phyloP scores from a whole-genome alignment of 2,113 vertebrate genomes.

The Lagopus muta region DNA sequence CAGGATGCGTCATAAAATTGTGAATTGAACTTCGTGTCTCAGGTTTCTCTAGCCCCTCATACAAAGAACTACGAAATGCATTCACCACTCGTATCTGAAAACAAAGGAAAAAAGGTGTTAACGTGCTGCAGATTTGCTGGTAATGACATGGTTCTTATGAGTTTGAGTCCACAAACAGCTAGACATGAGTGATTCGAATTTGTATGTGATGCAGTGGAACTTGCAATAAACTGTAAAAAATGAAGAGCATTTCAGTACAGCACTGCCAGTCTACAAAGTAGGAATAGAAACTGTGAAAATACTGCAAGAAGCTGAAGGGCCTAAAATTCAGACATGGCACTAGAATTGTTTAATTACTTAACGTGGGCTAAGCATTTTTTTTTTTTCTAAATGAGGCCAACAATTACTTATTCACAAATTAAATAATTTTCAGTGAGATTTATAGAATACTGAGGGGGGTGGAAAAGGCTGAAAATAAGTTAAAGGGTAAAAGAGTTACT shows the following conservation, averaged over 20 bases:
- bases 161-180: constrained; percentile 85
- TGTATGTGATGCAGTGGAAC: constrained; percentile 85
- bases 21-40: constrained; percentile 98
- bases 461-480: constrained; percentile 70
- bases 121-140: not conserved
- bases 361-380: not conserved
- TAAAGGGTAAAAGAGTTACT: constrained; percentile 78
- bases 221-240: constrained; percentile 87
- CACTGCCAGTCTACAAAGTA: constrained; percentile 73
- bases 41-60: constrained; percentile 97
- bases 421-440: constrained; percentile 43
- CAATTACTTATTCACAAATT: constrained; percentile 48
- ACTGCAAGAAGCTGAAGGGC: constrained; percentile 74
- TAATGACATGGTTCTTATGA: constrained; percentile 77
- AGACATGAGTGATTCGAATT: constrained; percentile 84
- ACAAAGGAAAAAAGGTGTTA: constrained; percentile 54
- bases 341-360: constrained; percentile 51
- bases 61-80: constrained; percentile 99
- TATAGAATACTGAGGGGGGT: constrained; percentile 33
- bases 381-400: constrained; percentile 55
- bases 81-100: constrained; percentile 99
- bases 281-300: constrained; percentile 69
- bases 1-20: constrained; percentile 99
- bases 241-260: constrained; percentile 81
- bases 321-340: constrained; percentile 66